Evolutionary conservation across 92 coral and sea anemone species (phyloP), one percentile per base, ranked within the genome.

Genomic region (Palythoa caribaeorum): DNA sequence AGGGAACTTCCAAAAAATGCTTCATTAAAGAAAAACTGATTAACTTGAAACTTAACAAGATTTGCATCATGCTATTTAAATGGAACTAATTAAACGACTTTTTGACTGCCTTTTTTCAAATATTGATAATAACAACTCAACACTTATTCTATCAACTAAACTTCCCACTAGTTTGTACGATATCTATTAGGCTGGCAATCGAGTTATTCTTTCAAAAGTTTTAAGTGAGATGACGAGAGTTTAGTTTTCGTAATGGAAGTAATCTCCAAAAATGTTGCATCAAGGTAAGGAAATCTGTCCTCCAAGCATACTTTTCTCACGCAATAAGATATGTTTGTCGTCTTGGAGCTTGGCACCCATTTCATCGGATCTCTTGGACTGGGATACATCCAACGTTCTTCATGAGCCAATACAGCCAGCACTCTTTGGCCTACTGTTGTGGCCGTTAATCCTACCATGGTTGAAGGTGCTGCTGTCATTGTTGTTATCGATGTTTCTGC

Each of bases 301-400:
- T 54, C 20, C 14, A 80, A 53, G 50, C 83, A 83, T 55, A 21
- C 44, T 37, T 55, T 83, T 73, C 87, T 80, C 63, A 88, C 71
- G 51, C 91, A 88, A 48, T 81, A 88, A 73, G 40, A 88, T 28
- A 38, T 59, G 12, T 36, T 63, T 48, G 87, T 88, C 37, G 83
- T 80, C 76, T 76, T 8, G 55, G 80, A 78, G 50, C 87, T 79
- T 60, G 91, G 87, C 37, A 88, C 21, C 87, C 68, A 80, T 20
- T 80, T 81, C 73, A 71, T 62, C 48, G 44, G 12, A 19, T 88
- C 76, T 44, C 83, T 54, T 68, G 91, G 91, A 75, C 80, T 79
- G 10, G 80, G 83, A 59, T 79, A 79, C 90, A 88, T 88, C 81
- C 87, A 88, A 17, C 91, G 47, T 36, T 88, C 87, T 38, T 88